Evolutionary conservation across 2,888 invertebrate species (phyloP).

Genomic region (Folsomia manolachei): DNA sequence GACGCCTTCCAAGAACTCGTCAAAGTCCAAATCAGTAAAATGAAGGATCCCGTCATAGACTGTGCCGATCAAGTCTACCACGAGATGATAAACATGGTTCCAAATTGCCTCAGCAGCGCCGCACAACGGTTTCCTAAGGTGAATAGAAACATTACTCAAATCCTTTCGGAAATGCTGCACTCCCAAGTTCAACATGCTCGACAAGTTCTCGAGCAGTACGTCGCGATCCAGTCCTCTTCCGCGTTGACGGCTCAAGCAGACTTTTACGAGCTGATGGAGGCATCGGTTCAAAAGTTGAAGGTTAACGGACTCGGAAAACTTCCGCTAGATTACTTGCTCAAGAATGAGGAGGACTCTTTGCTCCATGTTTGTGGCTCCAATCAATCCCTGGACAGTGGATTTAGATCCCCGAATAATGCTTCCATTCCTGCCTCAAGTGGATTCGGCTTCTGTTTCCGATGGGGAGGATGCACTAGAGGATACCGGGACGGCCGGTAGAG

Average conservation of each 20-base stretch:
- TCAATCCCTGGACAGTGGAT: too few relatives aligned
- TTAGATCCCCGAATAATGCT: too few relatives aligned
- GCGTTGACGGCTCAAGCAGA: not conserved
- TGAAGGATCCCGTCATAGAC: constrained; percentile 14
- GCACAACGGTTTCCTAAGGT: not conserved
- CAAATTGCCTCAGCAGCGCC: not conserved
- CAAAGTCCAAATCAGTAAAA: constrained; percentile 14
- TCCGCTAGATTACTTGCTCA: not conserved
- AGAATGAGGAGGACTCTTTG: too few relatives aligned
- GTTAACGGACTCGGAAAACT: not conserved
- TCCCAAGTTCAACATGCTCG: not conserved
- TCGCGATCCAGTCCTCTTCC: not conserved
- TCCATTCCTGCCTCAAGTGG: too few relatives aligned
- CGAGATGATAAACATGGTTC: not conserved
- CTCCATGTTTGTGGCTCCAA: too few relatives aligned
- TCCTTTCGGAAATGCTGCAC: not conserved
- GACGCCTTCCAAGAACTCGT: not conserved
- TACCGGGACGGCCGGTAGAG: too few relatives aligned
- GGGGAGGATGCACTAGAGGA: too few relatives aligned
- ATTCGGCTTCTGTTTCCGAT: too few relatives aligned
- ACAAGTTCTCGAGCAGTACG: not conserved
- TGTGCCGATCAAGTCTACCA: constrained; percentile 19
- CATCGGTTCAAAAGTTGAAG: not conserved
- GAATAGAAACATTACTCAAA: not conserved
- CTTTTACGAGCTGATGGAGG: not conserved